A percentile compares a stretch with the other conserved stretches of the same genome.
These are phyloP conservation scores for Callithrix jacchus DNA, from an alignment of 2,113 vertebrate genomes.

Conservation along the genomic window DNA sequence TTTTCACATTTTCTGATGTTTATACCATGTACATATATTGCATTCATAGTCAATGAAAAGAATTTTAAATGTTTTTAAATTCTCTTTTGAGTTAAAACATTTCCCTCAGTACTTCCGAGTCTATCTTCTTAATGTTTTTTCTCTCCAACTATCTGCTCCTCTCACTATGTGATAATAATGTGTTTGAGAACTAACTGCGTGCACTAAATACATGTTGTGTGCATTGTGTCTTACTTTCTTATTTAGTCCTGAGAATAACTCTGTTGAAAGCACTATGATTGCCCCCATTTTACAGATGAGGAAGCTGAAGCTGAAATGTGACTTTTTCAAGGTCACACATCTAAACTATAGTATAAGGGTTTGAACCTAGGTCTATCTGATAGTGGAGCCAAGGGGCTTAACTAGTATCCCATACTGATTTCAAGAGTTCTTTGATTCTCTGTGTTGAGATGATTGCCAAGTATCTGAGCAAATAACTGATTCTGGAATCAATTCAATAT, in stretches of 20 bases:
- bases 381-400: not conserved
- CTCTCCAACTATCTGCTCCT: not conserved
- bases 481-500: constrained; percentile 19
- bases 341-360: not conserved
- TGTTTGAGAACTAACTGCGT: constrained; percentile 19
- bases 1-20: not conserved
- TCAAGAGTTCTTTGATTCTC: constrained; percentile 21
- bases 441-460: not conserved
- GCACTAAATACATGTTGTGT: not conserved
- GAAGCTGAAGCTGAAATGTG: not conserved
- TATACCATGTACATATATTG: not conserved
- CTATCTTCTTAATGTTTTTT: not conserved
- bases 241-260: not conserved
- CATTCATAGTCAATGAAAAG: not conserved
- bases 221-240: not conserved
- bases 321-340: not conserved
- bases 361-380: not conserved
- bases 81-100: not conserved
- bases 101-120: not conserved
- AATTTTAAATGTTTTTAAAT: not conserved
- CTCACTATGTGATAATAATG: not conserved
- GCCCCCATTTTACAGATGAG: not conserved
- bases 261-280: not conserved
- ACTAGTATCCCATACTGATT: not conserved
- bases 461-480: not conserved